Evolutionary conservation across 2,113 vertebrate genomes (phyloP), one percentile per base, ranked within the genome.

Genomic region (Peromyscus californicus): DNA sequence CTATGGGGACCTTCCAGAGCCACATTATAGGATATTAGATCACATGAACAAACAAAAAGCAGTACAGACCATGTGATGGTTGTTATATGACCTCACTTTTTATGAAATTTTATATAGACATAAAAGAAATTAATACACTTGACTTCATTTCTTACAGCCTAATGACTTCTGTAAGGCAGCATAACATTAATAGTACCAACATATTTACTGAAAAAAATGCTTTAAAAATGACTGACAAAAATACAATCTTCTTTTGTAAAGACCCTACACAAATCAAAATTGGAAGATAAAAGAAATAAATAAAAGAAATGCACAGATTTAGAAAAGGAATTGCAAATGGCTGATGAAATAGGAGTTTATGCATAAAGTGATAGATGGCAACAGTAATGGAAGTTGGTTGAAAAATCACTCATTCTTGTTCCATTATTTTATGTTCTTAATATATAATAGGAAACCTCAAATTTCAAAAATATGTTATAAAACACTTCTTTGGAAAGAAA

Each of bases 381-480:
- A 13, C 22, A 89, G 21, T 76, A 75, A 83, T 57, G 36, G 24
- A 95, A 96, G 17, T 86, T 95, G 36, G 13, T 78, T 97, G 89
- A 76, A 29, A 93, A 92, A 45, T 69, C 76, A 89, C 42, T 82
- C 51, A 65, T 93, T 83, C 84, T 90, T 92, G 1, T 48, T 80
- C 42, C 36, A 92, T 39, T n/a, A 45, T 70, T 69, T 95, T 95
- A 36, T 80, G 7, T 87, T 93, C 57, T n/a, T 59, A 39, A 48
- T 88, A 36, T 22, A 7, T 57, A 39, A 39, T 75, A 90, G 92
- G 48, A 92, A 92, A 72, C 26, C 45, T 51, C 16, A 61, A 1
- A 93, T 95, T 95, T 91, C 45, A 86, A 86, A 91, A 87, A 94
- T 82, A 3, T 69, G 5, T 92, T 86, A n/a, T 80, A 72, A 91